Evolutionary conservation across 1,140 invertebrate species (phyloP), one percentile per base, ranked within the genome.

Genomic region (Hormaphis cornu): DNA sequence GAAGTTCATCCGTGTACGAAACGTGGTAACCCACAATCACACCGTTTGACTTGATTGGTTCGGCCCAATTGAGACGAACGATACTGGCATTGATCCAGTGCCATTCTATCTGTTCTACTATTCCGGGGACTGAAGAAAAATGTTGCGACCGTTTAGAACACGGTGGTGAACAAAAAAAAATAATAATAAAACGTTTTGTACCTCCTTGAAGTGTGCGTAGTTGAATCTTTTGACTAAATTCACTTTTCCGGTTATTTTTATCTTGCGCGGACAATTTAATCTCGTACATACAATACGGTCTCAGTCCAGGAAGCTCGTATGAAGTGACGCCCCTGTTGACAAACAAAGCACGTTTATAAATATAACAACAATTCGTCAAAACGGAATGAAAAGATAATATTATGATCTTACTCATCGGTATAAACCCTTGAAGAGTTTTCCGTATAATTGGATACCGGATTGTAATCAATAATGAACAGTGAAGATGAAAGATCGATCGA

Each of bases 241-340:
- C 73, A 56, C 75, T 80, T 70, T 74, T 77, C 28, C 76, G 72
- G 71, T 79, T 76, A 16, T 75, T 77, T 12, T 76, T 73, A 40
- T 80, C 79, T 70, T 76, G 76, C 7, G 79, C 76, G 70, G 79
- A 75, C 5, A 87, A 81, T 77, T 81, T 83, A 72, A 86, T 83
- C 73, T 84, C 81, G 73, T 87, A 87, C 10, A 81, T 73, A 37
- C 81, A 84, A 75, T 81, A 83, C 30, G 84, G 81, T 73, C 78
- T 83, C n/a, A 87, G 74, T 70, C 81, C 79, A 48, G 77, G 77
- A 8, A 86, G 74, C 30, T 77, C 75, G 28, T 79, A 74, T 72
- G 77, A 77, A 52, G 81, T 80, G 71, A 81, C 82, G 58, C 69
- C 74, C 78, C 77, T 73, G 72, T 69, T 37, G 9, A 73, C 75